Evolutionary conservation across 1,140 invertebrate genomes (phyloP).

Genomic region (Brachionus manjavacas): DNA sequence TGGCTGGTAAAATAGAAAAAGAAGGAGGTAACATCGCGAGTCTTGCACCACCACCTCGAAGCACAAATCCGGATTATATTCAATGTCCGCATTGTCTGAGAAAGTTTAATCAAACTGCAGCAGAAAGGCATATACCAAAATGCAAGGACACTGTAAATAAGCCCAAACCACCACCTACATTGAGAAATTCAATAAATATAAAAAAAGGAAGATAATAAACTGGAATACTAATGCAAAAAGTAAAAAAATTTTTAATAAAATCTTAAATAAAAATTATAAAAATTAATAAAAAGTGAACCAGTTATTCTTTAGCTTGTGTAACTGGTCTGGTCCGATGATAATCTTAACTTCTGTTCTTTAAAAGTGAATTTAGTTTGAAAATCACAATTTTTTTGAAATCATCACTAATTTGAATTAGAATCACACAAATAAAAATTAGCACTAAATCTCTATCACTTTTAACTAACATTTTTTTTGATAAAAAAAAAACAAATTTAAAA

Average conservation of each 20-base stretch:
- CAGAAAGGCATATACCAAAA: conserved; percentile 86
- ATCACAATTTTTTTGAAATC: no score
- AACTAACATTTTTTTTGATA: no score
- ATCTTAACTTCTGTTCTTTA: no score
- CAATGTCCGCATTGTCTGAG: conserved; percentile 82
- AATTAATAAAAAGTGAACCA: not conserved
- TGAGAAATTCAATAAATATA: not conserved
- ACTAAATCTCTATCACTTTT: no score
- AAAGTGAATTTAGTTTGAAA: no score
- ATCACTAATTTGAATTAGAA: no score
- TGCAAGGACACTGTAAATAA: conserved; percentile 75
- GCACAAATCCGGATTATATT: conserved; percentile 72
- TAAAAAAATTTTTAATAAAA: not conserved
- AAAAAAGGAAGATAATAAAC: not conserved
- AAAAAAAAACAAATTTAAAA: no score
- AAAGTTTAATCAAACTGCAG: conserved; percentile 77
- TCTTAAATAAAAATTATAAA: no score
- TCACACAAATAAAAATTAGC: no score
- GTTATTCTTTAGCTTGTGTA: no score
- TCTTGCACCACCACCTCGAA: conserved; percentile 78
- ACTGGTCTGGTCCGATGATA: no score
- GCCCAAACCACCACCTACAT: conserved; percentile 45
- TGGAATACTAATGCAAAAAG: not conserved
- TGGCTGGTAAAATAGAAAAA: conserved; percentile 73
- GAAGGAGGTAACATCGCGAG: conserved; percentile 78